Conservation (phyloP, 2,113 vertebrate species). For the Ochotona princeps region DNA sequence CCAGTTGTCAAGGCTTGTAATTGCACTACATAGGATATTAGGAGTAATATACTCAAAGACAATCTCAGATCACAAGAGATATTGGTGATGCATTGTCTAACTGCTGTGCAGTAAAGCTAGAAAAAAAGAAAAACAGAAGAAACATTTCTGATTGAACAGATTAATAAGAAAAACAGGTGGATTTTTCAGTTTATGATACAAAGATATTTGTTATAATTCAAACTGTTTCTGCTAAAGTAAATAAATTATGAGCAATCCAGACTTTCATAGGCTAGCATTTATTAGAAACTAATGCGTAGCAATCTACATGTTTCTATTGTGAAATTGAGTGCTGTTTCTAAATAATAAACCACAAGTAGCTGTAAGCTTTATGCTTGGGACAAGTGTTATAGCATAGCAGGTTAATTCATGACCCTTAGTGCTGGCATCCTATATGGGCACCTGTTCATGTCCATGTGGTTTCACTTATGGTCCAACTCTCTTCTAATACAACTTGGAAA, state of each 20-base stretch:
- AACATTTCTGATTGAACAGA: not conserved
- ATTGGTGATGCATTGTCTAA: not conserved
- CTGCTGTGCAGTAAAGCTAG: not conserved
- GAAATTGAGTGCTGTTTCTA: not conserved
- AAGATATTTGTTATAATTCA: not conserved
- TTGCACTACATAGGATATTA: not conserved
- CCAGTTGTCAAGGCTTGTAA: not conserved
- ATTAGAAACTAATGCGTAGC: not conserved
- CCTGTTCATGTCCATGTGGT: too few relatives aligned
- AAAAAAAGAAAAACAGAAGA: conserved; percentile 9
- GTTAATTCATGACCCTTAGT: too few relatives aligned
- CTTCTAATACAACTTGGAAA: too few relatives aligned
- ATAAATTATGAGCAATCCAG: not conserved
- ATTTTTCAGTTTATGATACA: not conserved
- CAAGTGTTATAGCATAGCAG: too few relatives aligned
- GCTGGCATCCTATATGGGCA: too few relatives aligned
- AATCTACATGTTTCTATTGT: not conserved
- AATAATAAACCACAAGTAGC: not conserved
- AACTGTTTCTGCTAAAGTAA: not conserved
- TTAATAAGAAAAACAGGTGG: not conserved
- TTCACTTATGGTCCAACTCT: too few relatives aligned
- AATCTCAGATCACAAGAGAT: not conserved
- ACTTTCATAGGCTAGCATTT: not conserved
- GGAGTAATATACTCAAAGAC: not conserved
- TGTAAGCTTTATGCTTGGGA: not conserved